These are phyloP conservation scores for Sturnira hondurensis DNA, from an alignment of 2,113 vertebrate genomes.

Conservation along the genomic window DNA sequence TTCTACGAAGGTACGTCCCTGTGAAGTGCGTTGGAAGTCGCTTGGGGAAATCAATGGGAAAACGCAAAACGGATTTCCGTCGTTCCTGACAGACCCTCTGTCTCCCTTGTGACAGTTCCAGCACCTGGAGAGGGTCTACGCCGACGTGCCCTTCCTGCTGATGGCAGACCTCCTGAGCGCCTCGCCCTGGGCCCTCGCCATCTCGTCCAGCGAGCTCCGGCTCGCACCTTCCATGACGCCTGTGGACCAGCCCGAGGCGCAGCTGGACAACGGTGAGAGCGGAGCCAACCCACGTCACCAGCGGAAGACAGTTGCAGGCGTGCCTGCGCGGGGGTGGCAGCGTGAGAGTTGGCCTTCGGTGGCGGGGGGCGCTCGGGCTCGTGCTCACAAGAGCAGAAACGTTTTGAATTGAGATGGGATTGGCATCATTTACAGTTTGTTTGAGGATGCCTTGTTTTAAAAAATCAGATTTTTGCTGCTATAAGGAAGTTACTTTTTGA, in stretches of 20 bases:
- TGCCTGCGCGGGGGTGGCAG: neutral
- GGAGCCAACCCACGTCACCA: neutral
- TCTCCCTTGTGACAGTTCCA: conserved; percentile 85
- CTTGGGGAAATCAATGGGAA: neutral
- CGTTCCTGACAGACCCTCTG: conserved; percentile 14
- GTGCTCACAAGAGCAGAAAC: neutral
- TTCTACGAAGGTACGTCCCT: conserved; percentile 90
- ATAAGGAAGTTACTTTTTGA: neutral
- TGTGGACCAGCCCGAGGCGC: conserved; percentile 88
- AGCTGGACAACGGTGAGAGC: conserved; percentile 87
- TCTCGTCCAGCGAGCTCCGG: conserved; percentile 89
- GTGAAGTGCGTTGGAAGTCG: neutral
- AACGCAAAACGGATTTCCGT: neutral
- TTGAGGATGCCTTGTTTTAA: neutral
- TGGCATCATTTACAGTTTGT: neutral
- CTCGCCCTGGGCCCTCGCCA: conserved; percentile 93
- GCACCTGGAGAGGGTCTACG: conserved; percentile 89
- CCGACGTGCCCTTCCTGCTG: conserved; percentile 93
- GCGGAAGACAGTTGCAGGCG: neutral
- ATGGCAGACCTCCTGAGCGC: conserved; percentile 93
- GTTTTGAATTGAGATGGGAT: neutral
- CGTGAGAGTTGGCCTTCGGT: neutral
- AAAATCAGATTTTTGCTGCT: neutral
- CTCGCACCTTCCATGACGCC: conserved; percentile 85
- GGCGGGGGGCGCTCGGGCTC: neutral